phyloP scores from a whole-genome alignment of 2,797 vertebrate species.

The Streptopelia turtur region DNA sequence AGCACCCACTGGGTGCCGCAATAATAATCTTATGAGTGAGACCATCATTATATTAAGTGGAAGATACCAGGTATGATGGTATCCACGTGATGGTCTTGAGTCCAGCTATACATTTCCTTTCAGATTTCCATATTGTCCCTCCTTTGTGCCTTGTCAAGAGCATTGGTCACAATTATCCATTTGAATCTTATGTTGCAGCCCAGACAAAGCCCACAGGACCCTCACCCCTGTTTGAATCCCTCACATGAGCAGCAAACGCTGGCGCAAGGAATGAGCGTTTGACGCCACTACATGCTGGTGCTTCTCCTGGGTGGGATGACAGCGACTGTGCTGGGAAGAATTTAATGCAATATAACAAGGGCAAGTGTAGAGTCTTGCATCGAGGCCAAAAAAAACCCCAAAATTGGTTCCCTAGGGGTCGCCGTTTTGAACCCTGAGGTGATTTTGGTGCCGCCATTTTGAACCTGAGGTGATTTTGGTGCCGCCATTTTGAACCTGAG shows the following conservation, averaged over 20 bases:
- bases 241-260: fast-evolving
- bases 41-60: not conserved
- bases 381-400: too few relatives aligned
- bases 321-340: not conserved
- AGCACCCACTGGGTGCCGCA: not conserved
- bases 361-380: too few relatives aligned
- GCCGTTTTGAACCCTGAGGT: too few relatives aligned
- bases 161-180: constrained; percentile 3
- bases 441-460: too few relatives aligned
- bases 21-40: not conserved
- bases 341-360: too few relatives aligned
- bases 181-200: not conserved
- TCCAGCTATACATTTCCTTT: not conserved
- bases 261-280: not conserved
- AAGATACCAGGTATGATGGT: not conserved
- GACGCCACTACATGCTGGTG: fast-evolving
- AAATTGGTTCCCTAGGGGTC: too few relatives aligned
- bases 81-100: not conserved
- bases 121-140: not conserved
- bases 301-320: not conserved
- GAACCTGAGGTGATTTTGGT: too few relatives aligned
- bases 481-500: too few relatives aligned
- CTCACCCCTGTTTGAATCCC: not conserved
- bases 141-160: not conserved
- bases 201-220: not conserved